These are phyloP conservation scores for Pygocentrus nattereri DNA, from an alignment of 2,797 vertebrate species.

Conservation along the genomic window DNA sequence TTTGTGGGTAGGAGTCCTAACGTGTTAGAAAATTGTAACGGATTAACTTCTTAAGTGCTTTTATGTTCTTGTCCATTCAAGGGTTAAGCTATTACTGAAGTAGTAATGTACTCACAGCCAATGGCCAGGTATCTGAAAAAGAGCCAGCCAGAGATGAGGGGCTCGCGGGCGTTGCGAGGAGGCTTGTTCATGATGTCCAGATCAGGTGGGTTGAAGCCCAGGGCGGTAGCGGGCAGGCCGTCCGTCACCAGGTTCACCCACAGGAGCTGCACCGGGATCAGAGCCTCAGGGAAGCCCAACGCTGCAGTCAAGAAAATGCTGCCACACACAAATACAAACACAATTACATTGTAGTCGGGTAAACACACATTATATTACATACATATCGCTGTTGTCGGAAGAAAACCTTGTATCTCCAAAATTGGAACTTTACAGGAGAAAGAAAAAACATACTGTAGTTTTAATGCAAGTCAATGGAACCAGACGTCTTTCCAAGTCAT, in stretches of 20 bases:
- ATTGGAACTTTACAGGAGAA: too few species aligned
- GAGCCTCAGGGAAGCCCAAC: constrained; percentile 96
- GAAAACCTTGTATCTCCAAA: too few species aligned
- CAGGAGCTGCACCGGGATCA: constrained; percentile 96
- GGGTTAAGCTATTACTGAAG: background rate
- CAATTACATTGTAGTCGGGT: too few species aligned
- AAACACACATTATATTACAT: too few species aligned
- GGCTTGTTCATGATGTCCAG: constrained; percentile 98
- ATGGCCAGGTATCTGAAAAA: constrained; percentile 98
- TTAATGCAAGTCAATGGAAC: too few species aligned
- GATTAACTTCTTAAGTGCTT: too few species aligned
- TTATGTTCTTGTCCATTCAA: too few species aligned
- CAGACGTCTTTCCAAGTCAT: too few species aligned
- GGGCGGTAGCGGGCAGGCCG: constrained; percentile 93
- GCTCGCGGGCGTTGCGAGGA: constrained; percentile 95
- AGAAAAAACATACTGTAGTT: too few species aligned
- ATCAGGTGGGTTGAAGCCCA: constrained; percentile 98
- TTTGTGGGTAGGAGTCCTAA: too few species aligned
- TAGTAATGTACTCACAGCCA: constrained; percentile 78
- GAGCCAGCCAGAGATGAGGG: constrained; percentile 98
- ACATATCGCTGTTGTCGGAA: too few species aligned
- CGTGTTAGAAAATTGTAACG: too few species aligned
- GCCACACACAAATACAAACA: constrained; percentile 46
- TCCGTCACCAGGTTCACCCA: constrained; percentile 99
- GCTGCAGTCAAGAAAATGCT: constrained; percentile 99